Conservation (phyloP, 2,113 vertebrate genomes). For the Orientallactaga bullata region DNA sequence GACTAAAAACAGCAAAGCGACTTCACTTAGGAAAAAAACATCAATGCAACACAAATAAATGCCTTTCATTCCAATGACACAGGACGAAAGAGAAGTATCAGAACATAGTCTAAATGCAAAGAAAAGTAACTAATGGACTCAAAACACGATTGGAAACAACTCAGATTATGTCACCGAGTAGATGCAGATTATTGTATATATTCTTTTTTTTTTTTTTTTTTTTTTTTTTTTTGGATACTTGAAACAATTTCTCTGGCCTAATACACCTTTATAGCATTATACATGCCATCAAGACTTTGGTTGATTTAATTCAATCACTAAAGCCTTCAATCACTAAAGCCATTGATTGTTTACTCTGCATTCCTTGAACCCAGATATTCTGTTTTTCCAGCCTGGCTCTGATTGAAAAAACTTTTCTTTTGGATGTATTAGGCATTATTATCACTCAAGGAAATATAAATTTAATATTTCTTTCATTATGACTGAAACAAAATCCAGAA, state of each 20-base stretch:
- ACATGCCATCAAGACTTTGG: neutral
- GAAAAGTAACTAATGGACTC: slow-evolving; percentile 11
- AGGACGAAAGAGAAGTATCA: slow-evolving; percentile 66
- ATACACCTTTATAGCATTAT: slow-evolving; percentile 24
- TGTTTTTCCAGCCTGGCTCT: neutral
- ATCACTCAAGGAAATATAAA: neutral
- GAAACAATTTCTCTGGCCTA: slow-evolving; percentile 48
- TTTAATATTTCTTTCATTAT: neutral
- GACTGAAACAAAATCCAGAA: neutral
- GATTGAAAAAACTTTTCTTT: neutral
- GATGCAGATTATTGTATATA: slow-evolving; percentile 32
- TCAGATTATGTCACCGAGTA: slow-evolving; percentile 11
- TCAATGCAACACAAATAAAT: slow-evolving; percentile 52
- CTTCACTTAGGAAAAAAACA: slow-evolving; percentile 61
- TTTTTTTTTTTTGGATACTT: slow-evolving; percentile 56
- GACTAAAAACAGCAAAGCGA: slow-evolving; percentile 62
- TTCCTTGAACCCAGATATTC: neutral
- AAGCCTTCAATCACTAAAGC: neutral
- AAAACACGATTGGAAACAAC: slow-evolving; percentile 33
- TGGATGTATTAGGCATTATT: neutral
- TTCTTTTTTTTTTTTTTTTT: too few relatives aligned
- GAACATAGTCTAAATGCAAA: slow-evolving; percentile 43
- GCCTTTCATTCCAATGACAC: slow-evolving; percentile 43
- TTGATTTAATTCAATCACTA: slow-evolving; percentile 47
- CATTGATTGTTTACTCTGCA: slow-evolving; percentile 23